phyloP scores from a whole-genome alignment of 2,888 invertebrate species.

The Eretmocerus hayati region DNA sequence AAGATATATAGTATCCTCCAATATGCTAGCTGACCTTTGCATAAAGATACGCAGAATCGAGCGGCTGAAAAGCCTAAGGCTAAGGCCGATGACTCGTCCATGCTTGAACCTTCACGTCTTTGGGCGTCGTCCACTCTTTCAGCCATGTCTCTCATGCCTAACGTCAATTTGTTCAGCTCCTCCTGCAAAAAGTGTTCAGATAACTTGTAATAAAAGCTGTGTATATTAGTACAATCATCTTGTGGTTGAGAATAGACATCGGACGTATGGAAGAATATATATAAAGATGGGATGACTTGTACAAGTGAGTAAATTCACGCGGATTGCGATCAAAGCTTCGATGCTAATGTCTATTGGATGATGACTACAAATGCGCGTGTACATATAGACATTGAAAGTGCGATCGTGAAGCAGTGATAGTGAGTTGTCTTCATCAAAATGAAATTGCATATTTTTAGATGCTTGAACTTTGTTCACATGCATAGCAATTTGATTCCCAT shows the following conservation, averaged over 20 bases:
- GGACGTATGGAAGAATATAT: neutral
- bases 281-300: neutral
- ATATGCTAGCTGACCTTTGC: conserved; percentile 51
- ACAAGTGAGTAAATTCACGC: neutral
- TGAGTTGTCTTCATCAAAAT: too few relatives aligned
- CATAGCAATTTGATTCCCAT: too few relatives aligned
- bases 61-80: conserved; percentile 59
- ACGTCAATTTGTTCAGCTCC: conserved; percentile 35
- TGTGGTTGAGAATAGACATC: too few relatives aligned
- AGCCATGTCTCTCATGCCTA: conserved; percentile 51
- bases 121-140: conserved; percentile 47
- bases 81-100: conserved; percentile 54
- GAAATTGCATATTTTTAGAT: too few relatives aligned
- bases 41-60: conserved; percentile 53
- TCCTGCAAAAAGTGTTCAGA: too few relatives aligned
- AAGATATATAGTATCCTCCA: neutral
- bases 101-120: conserved; percentile 49
- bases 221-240: too few relatives aligned
- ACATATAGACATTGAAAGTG: too few relatives aligned
- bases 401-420: too few relatives aligned
- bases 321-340: neutral
- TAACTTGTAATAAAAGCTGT: too few relatives aligned
- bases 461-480: too few relatives aligned
- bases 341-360: too few relatives aligned
- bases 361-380: too few relatives aligned